Base-by-base conservation (phyloP, 2,113 vertebrate species). In the Syrmaticus mikado region DNA sequence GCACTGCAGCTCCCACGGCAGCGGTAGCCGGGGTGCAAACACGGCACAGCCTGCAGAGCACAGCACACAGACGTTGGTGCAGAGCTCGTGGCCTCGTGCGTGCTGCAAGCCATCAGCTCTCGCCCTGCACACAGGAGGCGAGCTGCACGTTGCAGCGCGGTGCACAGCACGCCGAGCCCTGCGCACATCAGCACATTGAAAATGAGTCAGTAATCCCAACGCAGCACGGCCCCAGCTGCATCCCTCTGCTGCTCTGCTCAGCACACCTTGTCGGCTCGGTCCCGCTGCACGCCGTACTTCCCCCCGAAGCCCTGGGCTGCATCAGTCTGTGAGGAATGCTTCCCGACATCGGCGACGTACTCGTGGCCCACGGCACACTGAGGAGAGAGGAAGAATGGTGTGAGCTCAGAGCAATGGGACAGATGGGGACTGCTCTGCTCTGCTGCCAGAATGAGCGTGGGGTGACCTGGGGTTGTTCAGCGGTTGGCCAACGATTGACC, bases 271-370 rank as follows among this genome's bases (percentile, higher is more conserved):
- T 99, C 99, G 0, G 98, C 96, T 5, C 99, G 97, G 85, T 99
- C 99, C 95, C 96, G 98, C 96, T 99, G 98, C 21, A 99, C 98
- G 16, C 99, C 99, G 0, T 97, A 99, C 94, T 99, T 99, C 8
- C 99, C 99, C 0, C 99, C 99, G 43, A 99, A 99, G 11, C 99
- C 99, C 85, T 95, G 97, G 1, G 99, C 98, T 5, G 98, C 99
- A 30, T 99, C 99, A 0, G 97, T 99, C 97, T 99, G 99, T 2
- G 99, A 99, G 2, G 99, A 99, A 95, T 99, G 99, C 78, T 99
- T 98, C 60, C 97, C 98, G 0, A 99, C 97, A 6, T 98, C 95
- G 2, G 99, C 98, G 4, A 99, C 80, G 2, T 99, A 99, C 48
- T 98, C 97, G 1, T 99, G 98, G n/a, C 99, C 99, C 95, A 99